Evolutionary conservation across 2,888 invertebrate species (phyloP).

Genomic region (Ichneumoninae sp.): DNA sequence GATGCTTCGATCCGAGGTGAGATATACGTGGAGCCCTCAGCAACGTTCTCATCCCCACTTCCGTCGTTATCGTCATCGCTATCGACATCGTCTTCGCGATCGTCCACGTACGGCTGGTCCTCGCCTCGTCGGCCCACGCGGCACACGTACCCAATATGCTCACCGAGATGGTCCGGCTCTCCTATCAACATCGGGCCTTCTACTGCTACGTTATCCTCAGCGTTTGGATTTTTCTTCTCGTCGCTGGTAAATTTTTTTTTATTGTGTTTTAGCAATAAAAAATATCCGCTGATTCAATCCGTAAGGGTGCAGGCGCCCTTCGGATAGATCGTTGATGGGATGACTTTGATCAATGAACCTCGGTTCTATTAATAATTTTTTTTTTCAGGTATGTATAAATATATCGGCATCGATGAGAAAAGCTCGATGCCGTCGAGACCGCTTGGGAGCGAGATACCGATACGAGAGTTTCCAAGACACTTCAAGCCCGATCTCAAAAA

Average conservation of each 20-base stretch:
- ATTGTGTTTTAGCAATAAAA: background rate
- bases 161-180: slow-evolving; percentile 86
- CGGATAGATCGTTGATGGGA: background rate
- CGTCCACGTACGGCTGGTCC: background rate
- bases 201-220: slow-evolving; percentile 93
- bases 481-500: slow-evolving; percentile 87
- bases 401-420: slow-evolving; percentile 88
- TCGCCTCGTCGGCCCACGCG: slow-evolving; percentile 30
- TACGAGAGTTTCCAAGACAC: slow-evolving; percentile 85
- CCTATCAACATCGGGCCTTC: slow-evolving; percentile 90
- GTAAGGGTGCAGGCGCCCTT: background rate
- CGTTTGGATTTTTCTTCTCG: slow-evolving; percentile 92
- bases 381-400: slow-evolving; percentile 91
- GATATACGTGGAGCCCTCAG: slow-evolving; percentile 49
- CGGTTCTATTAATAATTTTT: slow-evolving; percentile 24
- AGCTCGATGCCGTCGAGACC: slow-evolving; percentile 82
- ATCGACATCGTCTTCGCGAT: slow-evolving; percentile 52
- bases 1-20: slow-evolving; percentile 65
- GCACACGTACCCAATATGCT: slow-evolving; percentile 77
- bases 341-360: background rate
- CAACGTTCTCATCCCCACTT: slow-evolving; percentile 53
- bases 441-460: slow-evolving; percentile 83
- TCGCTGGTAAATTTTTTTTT: slow-evolving; percentile 86
- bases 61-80: slow-evolving; percentile 60
- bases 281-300: background rate